Conservation (phyloP, 2,113 vertebrate species). For the Eonycteris spelaea region DNA sequence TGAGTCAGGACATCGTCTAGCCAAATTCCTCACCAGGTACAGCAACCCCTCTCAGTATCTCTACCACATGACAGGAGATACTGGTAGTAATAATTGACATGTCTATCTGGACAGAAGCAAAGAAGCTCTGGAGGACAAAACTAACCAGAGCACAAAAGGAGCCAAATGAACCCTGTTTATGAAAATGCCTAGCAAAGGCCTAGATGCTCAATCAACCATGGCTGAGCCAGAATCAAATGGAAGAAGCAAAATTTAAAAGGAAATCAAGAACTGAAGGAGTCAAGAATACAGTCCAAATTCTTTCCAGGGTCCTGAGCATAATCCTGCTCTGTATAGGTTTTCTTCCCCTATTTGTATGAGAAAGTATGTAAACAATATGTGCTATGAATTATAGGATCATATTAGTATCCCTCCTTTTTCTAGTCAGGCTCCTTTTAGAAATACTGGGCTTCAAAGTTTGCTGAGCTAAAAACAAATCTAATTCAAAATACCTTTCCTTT, state of each 20-base stretch:
- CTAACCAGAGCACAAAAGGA: not conserved
- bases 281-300: not conserved
- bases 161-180: not conserved
- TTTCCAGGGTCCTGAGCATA: not conserved
- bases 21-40: not conserved
- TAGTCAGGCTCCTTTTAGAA: not conserved
- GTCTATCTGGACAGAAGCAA: not conserved
- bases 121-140: not conserved
- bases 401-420: not conserved
- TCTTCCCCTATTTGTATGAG: not conserved
- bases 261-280: not conserved
- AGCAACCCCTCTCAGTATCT: not conserved
- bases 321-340: not conserved
- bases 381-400: not conserved
- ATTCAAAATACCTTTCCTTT: not conserved
- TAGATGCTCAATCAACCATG: not conserved
- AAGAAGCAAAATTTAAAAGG: not conserved
- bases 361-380: not conserved
- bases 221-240: not conserved
- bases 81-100: not conserved
- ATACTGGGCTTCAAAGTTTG: not conserved
- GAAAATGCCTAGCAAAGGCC: no score
- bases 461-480: not conserved
- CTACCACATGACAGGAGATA: fast-evolving
- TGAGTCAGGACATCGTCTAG: conserved; percentile 2